Percentiles rank a stretch among this genome's conserved stretches.
Conservation (phyloP, 2,888 invertebrate genomes). For the Bhutanitis thaidina region DNA sequence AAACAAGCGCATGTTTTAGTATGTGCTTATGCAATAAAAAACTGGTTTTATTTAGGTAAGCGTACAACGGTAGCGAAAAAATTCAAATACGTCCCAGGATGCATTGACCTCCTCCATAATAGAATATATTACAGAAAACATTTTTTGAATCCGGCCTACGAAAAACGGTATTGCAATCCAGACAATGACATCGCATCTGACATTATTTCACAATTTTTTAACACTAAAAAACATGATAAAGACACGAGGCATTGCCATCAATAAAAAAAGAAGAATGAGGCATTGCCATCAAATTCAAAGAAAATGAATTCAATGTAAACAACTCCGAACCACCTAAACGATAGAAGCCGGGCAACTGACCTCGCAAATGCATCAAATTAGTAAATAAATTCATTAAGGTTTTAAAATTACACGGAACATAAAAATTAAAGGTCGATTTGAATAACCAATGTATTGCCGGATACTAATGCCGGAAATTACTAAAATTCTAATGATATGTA, state of each 20-base stretch:
- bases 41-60: background rate
- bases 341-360: background rate
- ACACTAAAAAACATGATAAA: too few relatives aligned
- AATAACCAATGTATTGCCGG: too few relatives aligned
- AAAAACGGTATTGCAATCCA: too few relatives aligned
- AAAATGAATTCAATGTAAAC: background rate
- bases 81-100: too few relatives aligned
- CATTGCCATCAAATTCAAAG: background rate
- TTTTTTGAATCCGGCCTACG: too few relatives aligned
- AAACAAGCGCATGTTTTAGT: background rate
- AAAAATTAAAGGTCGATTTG: background rate
- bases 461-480: too few relatives aligned
- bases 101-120: too few relatives aligned
- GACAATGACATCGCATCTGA: too few relatives aligned
- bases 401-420: background rate
- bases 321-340: background rate
- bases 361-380: background rate
- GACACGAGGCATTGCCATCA: too few relatives aligned
- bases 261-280: background rate
- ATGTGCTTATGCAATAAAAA: background rate
- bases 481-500: too few relatives aligned
- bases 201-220: too few relatives aligned
- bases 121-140: too few relatives aligned
- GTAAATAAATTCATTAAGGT: background rate
- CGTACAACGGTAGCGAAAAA: background rate